Conservation (phyloP, 23 tunicate genomes). For the Corella eumyota region DNA sequence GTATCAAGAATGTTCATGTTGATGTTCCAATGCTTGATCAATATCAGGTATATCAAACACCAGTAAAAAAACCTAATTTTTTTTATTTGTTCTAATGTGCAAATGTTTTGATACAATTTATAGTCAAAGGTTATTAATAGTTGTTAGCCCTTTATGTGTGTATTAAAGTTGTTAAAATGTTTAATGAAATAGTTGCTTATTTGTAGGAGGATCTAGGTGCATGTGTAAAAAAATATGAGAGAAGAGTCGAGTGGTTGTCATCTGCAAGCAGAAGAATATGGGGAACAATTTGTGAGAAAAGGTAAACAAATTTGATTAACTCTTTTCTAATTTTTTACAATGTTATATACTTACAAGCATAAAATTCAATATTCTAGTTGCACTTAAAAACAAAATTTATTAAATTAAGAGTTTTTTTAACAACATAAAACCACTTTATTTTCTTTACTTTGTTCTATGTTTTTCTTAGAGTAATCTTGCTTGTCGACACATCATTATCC, state of each 20-base stretch:
- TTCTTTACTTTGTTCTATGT: not conserved
- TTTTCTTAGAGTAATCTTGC: conserved; percentile 40
- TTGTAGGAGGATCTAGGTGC: conserved; percentile 56
- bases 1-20: conserved; percentile 81
- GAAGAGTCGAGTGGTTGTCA: conserved; percentile 80
- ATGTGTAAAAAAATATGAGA: conserved; percentile 61
- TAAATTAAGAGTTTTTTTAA: no score
- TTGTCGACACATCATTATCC: conserved; percentile 73
- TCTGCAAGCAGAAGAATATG: conserved; percentile 79
- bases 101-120: not conserved
- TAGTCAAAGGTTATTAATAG: not conserved
- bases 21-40: conserved; percentile 84
- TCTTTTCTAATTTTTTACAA: no score
- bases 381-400: not conserved
- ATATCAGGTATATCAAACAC: conserved; percentile 42
- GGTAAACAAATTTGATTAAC: conserved; percentile 11
- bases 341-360: no score
- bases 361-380: not conserved
- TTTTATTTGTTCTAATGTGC: not conserved
- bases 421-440: not conserved
- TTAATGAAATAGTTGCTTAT: no score
- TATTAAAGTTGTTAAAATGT: no score
- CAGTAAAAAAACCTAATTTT: not conserved
- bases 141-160: no score
- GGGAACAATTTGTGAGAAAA: conserved; percentile 87